Base-by-base conservation (phyloP, 2,113 vertebrate species). In the Balaenoptera acutorostrata region DNA sequence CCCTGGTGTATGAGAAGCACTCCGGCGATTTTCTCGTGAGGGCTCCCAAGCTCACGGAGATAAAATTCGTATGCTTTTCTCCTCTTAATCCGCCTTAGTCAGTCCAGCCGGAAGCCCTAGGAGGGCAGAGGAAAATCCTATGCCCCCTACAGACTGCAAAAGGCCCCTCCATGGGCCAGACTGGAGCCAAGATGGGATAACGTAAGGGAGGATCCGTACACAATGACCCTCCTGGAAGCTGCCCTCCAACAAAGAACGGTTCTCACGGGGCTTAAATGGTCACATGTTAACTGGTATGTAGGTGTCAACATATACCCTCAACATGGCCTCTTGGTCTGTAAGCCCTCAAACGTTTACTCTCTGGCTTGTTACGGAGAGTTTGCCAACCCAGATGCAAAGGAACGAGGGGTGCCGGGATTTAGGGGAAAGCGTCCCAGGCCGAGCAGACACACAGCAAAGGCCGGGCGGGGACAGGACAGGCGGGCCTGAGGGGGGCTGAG, bases 11-110 rank as follows among this genome's bases (percentile, higher is more conserved):
- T 13, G 4, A 57, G 33, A 4, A 49, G 63, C 5, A 0, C 25
- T 5, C 8, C 0, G 3, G 1, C 46, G 1, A 11, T 12, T 57
- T 55, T 31, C 85, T 27, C 1, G 11, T 33, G 21, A 13, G 12
- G 77, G 49, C 49, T 57, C 49, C 77, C 77, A 27, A 3, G 49
- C 13, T 21, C 33, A 2, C 2, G 20, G 7, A 57, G 52, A 44
- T 29, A 75, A 14, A 59, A 41, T 33, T n/a, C 13, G 1, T 20
- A 31, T 39, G 71, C 46, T 92, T 71, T 11, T 39, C 63, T 36
- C 57, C 57, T 18, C 15, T 14, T 61, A 6, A 71, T 18, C 25
- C 4, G 20, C 27, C 21, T 52, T 3, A 6, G 20, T 9, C 20
- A 3, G 23, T 72, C 39, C 27, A 6, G 41, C 84, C 0, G 5